Evolutionary conservation across 2,113 vertebrate genomes (phyloP).

Genomic region (Protomyctophum bolini): DNA sequence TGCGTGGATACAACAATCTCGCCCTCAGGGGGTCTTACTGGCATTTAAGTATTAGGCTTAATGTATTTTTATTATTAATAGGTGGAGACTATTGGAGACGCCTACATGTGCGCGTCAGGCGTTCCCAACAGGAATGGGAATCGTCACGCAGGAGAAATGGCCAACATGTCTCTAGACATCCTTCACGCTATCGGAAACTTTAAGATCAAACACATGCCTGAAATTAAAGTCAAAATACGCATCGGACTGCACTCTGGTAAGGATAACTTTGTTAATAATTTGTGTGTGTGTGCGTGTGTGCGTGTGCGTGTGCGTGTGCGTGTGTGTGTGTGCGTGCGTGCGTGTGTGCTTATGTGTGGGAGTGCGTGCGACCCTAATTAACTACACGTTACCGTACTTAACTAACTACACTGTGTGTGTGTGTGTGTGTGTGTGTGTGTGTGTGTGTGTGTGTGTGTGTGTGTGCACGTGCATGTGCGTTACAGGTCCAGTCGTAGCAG

Average conservation of each 20-base stretch:
- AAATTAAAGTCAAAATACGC: constrained; percentile 88
- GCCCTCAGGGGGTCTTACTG: too few relatives aligned
- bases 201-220: constrained; percentile 89
- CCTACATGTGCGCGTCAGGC: constrained; percentile 90
- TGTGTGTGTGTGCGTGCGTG: background rate
- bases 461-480: background rate
- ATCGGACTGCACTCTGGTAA: constrained; percentile 89
- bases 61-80: constrained; percentile 26
- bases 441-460: background rate
- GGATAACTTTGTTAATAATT: background rate
- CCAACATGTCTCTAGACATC: constrained; percentile 90
- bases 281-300: background rate
- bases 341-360: background rate
- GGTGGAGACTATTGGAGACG: constrained; percentile 88
- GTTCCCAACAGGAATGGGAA: constrained; percentile 86
- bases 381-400: background rate
- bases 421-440: background rate
- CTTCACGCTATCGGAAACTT: constrained; percentile 85
- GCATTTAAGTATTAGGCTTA: too few relatives aligned
- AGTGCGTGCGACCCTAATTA: too few relatives aligned
- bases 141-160: constrained; percentile 80
- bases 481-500: constrained; percentile 83
- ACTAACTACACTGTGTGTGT: background rate
- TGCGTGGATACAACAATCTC: too few relatives aligned
- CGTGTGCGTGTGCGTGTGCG: background rate